These are phyloP conservation scores for Serinus canaria DNA, from an alignment of 2,113 vertebrate species.

Conservation along the genomic window DNA sequence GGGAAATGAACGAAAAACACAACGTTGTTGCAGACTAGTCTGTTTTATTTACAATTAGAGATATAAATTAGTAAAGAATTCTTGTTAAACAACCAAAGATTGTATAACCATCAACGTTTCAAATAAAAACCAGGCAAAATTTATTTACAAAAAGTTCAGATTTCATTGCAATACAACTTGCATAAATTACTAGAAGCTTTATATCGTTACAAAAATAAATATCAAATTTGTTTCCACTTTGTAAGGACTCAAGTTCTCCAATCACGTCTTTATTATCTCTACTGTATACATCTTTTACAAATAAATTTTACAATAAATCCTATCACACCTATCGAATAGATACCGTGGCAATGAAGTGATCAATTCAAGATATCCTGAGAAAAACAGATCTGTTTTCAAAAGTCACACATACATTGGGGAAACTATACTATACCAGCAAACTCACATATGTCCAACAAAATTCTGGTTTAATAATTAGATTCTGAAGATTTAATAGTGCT, in stretches of 20 bases:
- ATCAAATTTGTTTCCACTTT: conserved; percentile 99
- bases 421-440: conserved; percentile 84
- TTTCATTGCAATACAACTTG: conserved; percentile 99
- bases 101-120: conserved; percentile 89
- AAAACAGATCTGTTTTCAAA: conserved; percentile 85
- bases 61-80: conserved; percentile 99
- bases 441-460: conserved; percentile 77
- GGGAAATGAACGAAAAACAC: conserved; percentile 61
- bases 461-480: conserved; percentile 69
- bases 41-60: conserved; percentile 97
- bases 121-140: conserved; percentile 97
- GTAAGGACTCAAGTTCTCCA: conserved; percentile 90
- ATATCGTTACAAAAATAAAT: conserved; percentile 99
- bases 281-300: conserved; percentile 87
- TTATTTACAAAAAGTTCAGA: conserved; percentile 97
- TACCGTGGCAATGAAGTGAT: conserved; percentile 94
- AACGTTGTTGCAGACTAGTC: conserved; percentile 81
- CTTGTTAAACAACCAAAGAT: conserved; percentile 90
- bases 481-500: conserved; percentile 78
- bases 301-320: conserved; percentile 85
- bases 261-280: conserved; percentile 81
- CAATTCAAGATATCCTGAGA: conserved; percentile 93
- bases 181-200: conserved; percentile 98
- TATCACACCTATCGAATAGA: conserved; percentile 87
- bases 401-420: conserved; percentile 88